Conservation (phyloP, 2,888 invertebrate species). For the Acronicta alni region DNA sequence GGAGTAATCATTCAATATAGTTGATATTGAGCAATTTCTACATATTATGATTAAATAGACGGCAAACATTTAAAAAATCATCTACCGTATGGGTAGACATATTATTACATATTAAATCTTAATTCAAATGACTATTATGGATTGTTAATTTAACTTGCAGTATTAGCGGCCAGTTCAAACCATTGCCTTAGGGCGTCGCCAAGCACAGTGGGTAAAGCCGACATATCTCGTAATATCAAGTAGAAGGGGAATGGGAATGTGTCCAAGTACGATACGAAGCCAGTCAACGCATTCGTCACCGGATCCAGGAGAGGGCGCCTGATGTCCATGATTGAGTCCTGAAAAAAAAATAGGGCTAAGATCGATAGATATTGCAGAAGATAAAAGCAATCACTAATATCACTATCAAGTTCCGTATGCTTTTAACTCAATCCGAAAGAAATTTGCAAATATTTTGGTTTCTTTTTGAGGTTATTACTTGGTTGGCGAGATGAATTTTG, state of each 20-base stretch:
- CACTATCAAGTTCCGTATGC: too few species aligned
- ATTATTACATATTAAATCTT: constrained; percentile 25
- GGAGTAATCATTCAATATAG: constrained; percentile 9
- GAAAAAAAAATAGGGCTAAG: constrained; percentile 61
- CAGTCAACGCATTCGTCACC: constrained; percentile 85
- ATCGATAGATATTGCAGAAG: too few species aligned
- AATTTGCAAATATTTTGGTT: too few species aligned
- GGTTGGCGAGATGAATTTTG: too few species aligned
- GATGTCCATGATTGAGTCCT: constrained; percentile 97
- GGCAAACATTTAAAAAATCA: constrained; percentile 15
- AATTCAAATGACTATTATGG: constrained; percentile 1
- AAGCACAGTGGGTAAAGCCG: constrained; percentile 95
- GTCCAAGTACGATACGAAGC: constrained; percentile 96
- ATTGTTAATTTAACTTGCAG: constrained; percentile 60
- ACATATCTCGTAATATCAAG: constrained; percentile 96
- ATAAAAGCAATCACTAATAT: too few species aligned
- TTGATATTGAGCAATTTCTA: constrained; percentile 26
- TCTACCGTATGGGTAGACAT: constrained; percentile 24
- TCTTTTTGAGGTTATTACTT: too few species aligned
- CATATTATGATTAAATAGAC: constrained; percentile 23
- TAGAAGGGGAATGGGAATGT: constrained; percentile 99
- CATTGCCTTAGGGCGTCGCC: constrained; percentile 99
- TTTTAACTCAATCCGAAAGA: too few species aligned
- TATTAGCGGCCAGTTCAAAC: constrained; percentile 97
- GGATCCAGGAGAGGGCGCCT: constrained; percentile 95